Evolutionary conservation across 2,113 vertebrate genomes (phyloP), one percentile per base, ranked within the genome.

Genomic region (Halcyon malimbica): DNA sequence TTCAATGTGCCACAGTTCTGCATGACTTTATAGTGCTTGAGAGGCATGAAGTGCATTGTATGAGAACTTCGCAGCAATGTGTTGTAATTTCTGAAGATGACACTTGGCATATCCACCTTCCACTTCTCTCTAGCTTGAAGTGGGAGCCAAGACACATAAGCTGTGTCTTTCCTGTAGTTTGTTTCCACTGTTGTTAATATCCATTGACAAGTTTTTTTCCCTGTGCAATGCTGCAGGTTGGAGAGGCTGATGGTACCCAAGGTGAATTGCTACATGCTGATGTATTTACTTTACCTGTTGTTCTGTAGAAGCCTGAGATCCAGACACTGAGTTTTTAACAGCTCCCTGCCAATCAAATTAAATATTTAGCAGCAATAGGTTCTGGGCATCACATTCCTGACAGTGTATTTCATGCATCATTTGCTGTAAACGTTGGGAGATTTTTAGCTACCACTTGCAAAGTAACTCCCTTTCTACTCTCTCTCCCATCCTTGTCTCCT

Each of bases 291-390:
- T 86, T 75, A 96, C 76, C 87, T 95, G 82, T 94, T 95, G 93
- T 73, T 94, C 85, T 69, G 33, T 46, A 70, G 82, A 87, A 96
- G 68, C 67, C 67, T 67, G 81, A 85, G 31, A 83, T 83, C 37
- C 59, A 71, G 62, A 69, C 42, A 42, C n/a, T 9, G 74, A 89
- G 37, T 33, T 93, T 97, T 95, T 93, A 94, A 77, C 1, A 2
- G 91, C 87, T 96, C 57, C 39, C 53, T 94, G 93, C 83, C 92
- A 96, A 93, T 97, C 93, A 90, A 84, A 93, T 97, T 94, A 96
- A 96, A 95, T 89, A 96, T 97, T 97, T 93, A 97, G 50, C 90
- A 91, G 91, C 75, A 83, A 81, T 93, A 94, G 89, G 75, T 91
- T 91, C 60, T 95, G 76, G 68, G 93, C 82, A 95, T 94, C 83